Evolutionary conservation across 2,113 vertebrate genomes (phyloP).

Genomic region (Nothocercus julius): DNA sequence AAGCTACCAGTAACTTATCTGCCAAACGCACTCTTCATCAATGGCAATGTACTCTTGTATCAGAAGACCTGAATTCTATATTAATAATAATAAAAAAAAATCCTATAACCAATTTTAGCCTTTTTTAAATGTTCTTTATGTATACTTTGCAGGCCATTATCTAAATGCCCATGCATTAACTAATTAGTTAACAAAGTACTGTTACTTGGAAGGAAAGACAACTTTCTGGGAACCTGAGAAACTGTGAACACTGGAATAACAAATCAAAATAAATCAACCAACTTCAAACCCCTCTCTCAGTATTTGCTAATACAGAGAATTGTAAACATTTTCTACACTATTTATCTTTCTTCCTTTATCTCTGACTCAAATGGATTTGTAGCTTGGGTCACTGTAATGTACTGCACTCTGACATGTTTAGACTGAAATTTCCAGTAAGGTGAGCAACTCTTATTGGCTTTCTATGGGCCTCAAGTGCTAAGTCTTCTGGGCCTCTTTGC

Average conservation of each 20-base stretch:
- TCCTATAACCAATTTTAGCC: not conserved
- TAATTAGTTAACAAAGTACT: not conserved
- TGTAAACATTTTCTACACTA: not conserved
- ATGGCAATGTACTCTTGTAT: not conserved
- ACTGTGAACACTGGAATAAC: not conserved
- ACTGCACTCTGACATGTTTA: not conserved
- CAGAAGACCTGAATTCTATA: not conserved
- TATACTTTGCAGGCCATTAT: not conserved
- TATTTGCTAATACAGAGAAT: not conserved
- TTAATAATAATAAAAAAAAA: not conserved
- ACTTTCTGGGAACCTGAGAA: not conserved
- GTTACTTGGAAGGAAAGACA: not conserved
- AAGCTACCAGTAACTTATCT: not conserved
- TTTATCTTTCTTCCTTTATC: conserved; percentile 2
- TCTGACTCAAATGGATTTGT: conserved; percentile 33
- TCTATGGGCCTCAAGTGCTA: not conserved
- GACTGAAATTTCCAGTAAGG: conserved; percentile 39
- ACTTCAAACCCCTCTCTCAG: not conserved
- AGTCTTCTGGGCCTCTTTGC: conserved; percentile 4
- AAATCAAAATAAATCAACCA: not conserved
- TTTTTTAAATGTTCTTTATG: not conserved
- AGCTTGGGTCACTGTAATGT: not conserved
- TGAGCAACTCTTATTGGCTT: not conserved
- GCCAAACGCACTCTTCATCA: not conserved
- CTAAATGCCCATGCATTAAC: not conserved